Evolutionary conservation across 2,797 vertebrate genomes (phyloP).

Genomic region (Paramormyrops hopkinsi): DNA sequence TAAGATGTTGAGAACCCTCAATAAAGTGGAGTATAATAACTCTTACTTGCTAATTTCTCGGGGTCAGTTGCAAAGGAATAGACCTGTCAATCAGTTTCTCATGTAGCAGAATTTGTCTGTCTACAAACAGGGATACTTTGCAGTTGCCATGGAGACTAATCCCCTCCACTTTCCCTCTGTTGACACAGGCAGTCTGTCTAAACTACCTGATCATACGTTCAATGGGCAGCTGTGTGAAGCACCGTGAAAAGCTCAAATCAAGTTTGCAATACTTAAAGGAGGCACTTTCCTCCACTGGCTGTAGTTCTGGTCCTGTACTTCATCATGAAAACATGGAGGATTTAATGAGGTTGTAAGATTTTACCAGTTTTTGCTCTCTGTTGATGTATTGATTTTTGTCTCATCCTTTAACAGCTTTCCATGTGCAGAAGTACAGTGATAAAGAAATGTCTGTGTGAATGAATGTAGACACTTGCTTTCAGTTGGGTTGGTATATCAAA

Average conservation of each 20-base stretch:
- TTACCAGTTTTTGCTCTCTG: neutral
- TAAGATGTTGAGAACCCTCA: slow-evolving; percentile 83
- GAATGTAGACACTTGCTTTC: neutral
- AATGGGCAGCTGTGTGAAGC: slow-evolving; percentile 73
- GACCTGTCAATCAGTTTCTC: slow-evolving; percentile 94
- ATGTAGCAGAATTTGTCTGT: slow-evolving; percentile 96
- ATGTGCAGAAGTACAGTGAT: neutral
- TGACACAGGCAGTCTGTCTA: slow-evolving; percentile 84
- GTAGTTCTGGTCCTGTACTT: slow-evolving; percentile 40
- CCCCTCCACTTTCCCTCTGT: slow-evolving; percentile 77
- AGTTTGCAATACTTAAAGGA: slow-evolving; percentile 69
- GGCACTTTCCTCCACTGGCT: slow-evolving; percentile 49
- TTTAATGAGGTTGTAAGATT: slow-evolving; percentile 13
- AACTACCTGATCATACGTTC: slow-evolving; percentile 92
- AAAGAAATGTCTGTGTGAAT: slow-evolving; percentile 13
- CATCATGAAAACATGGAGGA: slow-evolving; percentile 2
- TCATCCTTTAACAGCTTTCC: neutral
- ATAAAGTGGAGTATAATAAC: slow-evolving; percentile 86
- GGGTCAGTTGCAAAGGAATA: slow-evolving; percentile 92
- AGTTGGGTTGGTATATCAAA: neutral
- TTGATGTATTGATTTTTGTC: neutral
- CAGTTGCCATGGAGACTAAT: slow-evolving; percentile 96
- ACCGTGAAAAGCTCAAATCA: slow-evolving; percentile 72
- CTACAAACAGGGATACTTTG: slow-evolving; percentile 91
- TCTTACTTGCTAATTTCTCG: slow-evolving; percentile 93